Evolutionary conservation across 2,888 invertebrate species (phyloP).

Genomic region (Plemyria rubiginata): DNA sequence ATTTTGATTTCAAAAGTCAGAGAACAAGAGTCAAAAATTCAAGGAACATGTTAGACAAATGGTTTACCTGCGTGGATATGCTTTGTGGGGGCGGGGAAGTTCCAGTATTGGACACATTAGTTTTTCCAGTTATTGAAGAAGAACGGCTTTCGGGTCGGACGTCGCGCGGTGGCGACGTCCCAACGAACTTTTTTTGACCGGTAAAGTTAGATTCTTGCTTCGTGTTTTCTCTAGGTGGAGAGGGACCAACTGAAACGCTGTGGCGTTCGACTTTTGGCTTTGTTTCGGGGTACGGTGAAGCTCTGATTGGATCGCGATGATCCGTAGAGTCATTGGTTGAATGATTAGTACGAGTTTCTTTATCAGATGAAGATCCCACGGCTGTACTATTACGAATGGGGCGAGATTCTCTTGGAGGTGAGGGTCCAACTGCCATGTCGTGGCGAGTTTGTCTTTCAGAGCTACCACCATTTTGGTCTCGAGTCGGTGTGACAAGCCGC

Average conservation of each 20-base stretch:
- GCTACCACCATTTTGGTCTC: slow-evolving; percentile 54
- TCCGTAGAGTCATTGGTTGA: slow-evolving; percentile 36
- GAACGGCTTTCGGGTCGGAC: slow-evolving; percentile 48
- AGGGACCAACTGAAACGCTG: slow-evolving; percentile 51
- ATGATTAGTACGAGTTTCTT: slow-evolving; percentile 12
- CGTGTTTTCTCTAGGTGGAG: slow-evolving; percentile 30
- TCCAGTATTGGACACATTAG: slow-evolving; percentile 86
- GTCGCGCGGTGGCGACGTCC: slow-evolving; percentile 77
- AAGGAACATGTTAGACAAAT: neutral
- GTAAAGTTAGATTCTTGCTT: slow-evolving; percentile 36
- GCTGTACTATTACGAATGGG: slow-evolving; percentile 32
- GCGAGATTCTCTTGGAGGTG: slow-evolving; percentile 65
- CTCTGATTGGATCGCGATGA: slow-evolving; percentile 44
- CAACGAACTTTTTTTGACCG: slow-evolving; percentile 76
- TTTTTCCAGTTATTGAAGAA: slow-evolving; percentile 52
- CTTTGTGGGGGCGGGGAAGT: slow-evolving; percentile 95
- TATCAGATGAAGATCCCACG: slow-evolving; percentile 44
- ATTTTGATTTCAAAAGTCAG: neutral
- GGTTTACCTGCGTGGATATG: slow-evolving; percentile 91
- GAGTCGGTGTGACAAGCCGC: slow-evolving; percentile 77
- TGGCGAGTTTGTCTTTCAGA: slow-evolving; percentile 51
- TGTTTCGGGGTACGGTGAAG: slow-evolving; percentile 51
- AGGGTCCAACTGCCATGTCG: slow-evolving; percentile 75
- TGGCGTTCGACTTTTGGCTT: slow-evolving; percentile 49
- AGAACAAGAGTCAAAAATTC: neutral